These are phyloP conservation scores for Strigamia crassipes DNA, from an alignment of 2,888 invertebrate genomes.

Conservation along the genomic window DNA sequence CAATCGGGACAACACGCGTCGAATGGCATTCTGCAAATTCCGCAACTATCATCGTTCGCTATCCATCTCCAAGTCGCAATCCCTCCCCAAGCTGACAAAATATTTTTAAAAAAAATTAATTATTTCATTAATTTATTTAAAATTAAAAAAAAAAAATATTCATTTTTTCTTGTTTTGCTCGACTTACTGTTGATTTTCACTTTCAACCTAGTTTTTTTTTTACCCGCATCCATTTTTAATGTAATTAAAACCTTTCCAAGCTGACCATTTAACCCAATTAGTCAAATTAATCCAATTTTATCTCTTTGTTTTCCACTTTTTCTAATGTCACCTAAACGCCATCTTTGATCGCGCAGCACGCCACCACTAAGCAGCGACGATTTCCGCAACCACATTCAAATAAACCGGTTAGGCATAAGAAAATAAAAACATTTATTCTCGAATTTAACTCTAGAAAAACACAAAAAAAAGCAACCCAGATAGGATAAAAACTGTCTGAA, in stretches of 20 bases:
- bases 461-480: too few species aligned
- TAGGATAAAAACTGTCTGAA: too few species aligned
- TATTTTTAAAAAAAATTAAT: not conserved
- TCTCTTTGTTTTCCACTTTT: not conserved
- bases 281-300: too few species aligned
- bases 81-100: slow-evolving; percentile 78
- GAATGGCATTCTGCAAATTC: slow-evolving; percentile 98
- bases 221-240: not conserved
- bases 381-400: not conserved
- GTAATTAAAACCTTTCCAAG: not conserved
- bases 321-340: not conserved
- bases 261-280: too few species aligned
- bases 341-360: not conserved
- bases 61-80: slow-evolving; percentile 99
- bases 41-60: slow-evolving; percentile 98
- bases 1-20: slow-evolving; percentile 98
- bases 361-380: not conserved
- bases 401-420: too few species aligned
- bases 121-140: not conserved
- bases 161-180: not conserved
- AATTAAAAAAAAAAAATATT: not conserved
- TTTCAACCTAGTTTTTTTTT: not conserved
- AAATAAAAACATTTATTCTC: too few species aligned
- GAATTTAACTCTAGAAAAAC: too few species aligned
- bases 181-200: not conserved